Evolutionary conservation across 2,113 vertebrate genomes (phyloP).

Genomic region (Cephalopholis sonnerati): DNA sequence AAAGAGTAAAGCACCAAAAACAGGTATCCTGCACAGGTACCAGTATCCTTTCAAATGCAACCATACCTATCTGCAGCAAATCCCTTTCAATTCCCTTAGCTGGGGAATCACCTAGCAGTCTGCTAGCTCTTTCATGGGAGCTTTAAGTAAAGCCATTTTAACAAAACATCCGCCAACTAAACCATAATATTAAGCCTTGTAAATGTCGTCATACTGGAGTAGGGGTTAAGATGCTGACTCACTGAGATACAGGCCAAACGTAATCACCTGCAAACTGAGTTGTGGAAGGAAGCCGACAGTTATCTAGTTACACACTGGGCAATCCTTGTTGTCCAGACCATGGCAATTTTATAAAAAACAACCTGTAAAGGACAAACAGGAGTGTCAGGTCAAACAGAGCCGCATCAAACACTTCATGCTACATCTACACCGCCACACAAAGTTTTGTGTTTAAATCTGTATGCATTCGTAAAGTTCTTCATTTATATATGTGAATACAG

Average conservation of each 20-base stretch:
- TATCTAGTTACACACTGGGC: not conserved
- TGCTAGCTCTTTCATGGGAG: no score
- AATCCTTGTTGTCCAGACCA: constrained; percentile 16
- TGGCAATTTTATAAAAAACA: not conserved
- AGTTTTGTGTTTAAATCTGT: not conserved
- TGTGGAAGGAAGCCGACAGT: not conserved
- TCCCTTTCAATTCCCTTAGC: no score
- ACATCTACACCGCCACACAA: not conserved
- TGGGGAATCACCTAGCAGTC: no score
- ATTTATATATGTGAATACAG: not conserved
- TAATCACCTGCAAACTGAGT: not conserved
- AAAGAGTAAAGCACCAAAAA: no score
- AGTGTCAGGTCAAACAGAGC: not conserved
- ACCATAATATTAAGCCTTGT: not conserved
- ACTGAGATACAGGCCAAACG: not conserved
- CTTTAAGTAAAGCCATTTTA: not conserved
- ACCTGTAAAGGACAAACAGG: not conserved
- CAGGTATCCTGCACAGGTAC: no score
- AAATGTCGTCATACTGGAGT: not conserved
- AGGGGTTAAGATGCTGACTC: not conserved
- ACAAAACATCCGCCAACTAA: not conserved
- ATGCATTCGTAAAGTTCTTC: not conserved
- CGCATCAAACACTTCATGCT: not conserved
- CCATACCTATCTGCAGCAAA: no score
- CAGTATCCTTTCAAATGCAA: no score